A percentile compares a stretch with the other conserved stretches of the same genome.
Conservation (phyloP, 1,140 invertebrate species). For the Amphibalanus amphitrite region DNA sequence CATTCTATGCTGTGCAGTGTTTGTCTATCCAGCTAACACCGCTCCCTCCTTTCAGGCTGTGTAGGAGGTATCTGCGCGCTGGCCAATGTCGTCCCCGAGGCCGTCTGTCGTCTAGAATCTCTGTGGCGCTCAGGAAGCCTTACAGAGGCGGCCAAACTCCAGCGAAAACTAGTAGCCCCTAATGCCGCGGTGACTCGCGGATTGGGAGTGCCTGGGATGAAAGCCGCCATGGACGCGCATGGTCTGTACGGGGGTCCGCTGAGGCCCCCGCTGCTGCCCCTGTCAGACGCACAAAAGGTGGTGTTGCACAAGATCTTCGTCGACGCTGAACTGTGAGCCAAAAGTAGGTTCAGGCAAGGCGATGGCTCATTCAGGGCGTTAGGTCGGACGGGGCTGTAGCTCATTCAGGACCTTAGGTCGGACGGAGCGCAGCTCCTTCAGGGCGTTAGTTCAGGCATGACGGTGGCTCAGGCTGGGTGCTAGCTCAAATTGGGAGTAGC, state of each 20-base stretch:
- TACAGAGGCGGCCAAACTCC: constrained; percentile 23
- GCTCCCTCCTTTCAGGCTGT: constrained; percentile 23
- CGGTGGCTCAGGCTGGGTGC: too few relatives aligned
- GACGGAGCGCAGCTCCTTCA: too few relatives aligned
- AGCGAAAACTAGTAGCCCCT: constrained; percentile 29
- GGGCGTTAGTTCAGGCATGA: too few relatives aligned
- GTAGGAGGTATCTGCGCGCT: constrained; percentile 31
- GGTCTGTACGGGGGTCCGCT: constrained; percentile 31
- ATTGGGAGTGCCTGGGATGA: constrained; percentile 22
- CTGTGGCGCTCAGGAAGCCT: constrained; percentile 21
- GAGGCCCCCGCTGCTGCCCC: constrained; percentile 27
- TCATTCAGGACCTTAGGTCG: too few relatives aligned
- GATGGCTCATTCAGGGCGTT: too few relatives aligned
- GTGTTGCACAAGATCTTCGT: constrained; percentile 14
- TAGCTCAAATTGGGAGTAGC: too few relatives aligned
- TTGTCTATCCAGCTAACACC: too few relatives aligned
- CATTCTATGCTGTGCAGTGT: too few relatives aligned
- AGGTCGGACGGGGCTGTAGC: too few relatives aligned
- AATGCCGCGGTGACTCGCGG: constrained; percentile 28
- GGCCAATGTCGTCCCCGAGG: constrained; percentile 29
- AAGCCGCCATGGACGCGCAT: constrained; percentile 30
- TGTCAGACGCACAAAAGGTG: constrained; percentile 16
- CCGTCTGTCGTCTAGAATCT: constrained; percentile 25
- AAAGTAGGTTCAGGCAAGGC: too few relatives aligned
- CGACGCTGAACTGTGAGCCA: too few relatives aligned